These are phyloP conservation scores for Carpatolechia fugitivella DNA, from an alignment of 2,888 invertebrate genomes.

Conservation along the genomic window DNA sequence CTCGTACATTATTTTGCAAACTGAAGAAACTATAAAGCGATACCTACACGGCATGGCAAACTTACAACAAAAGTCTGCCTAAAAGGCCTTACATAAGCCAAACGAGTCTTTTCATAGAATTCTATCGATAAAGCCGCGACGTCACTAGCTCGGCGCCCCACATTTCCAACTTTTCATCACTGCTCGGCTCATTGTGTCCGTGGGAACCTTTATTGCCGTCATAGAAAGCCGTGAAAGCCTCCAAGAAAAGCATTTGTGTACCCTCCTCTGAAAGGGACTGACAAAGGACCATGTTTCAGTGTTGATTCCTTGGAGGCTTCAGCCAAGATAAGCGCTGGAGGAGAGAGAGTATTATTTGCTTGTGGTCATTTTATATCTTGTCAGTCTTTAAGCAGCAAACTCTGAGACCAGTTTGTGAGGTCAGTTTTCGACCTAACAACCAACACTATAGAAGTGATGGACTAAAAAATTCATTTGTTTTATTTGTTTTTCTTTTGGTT, in stretches of 20 bases:
- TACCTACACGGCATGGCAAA: no score
- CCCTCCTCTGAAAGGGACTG: conserved; percentile 56
- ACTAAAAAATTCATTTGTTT: no score
- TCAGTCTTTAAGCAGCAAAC: no score
- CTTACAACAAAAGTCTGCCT: not conserved
- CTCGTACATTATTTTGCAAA: no score
- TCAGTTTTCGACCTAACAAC: no score
- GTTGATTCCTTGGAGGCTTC: conserved; percentile 46
- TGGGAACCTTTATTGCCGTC: conserved; percentile 77
- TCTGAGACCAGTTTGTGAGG: no score
- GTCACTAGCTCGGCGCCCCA: conserved; percentile 52
- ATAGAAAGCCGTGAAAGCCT: conserved; percentile 75
- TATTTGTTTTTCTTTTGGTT: no score
- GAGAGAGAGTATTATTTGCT: not conserved
- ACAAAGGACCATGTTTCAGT: conserved; percentile 40
- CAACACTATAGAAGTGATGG: no score
- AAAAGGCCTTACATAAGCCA: not conserved
- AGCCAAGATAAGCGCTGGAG: not conserved
- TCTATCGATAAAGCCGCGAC: conserved; percentile 13
- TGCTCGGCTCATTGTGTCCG: conserved; percentile 73
- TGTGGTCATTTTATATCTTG: no score
- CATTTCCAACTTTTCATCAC: conserved; percentile 76
- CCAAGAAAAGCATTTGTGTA: conserved; percentile 77
- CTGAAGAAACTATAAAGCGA: no score
- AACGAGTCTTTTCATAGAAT: not conserved